A percentile compares a stretch with the other conserved stretches of the same genome.
Evolutionary conservation across 2,113 vertebrate genomes (phyloP).

Genomic region (Fregetta grallaria): DNA sequence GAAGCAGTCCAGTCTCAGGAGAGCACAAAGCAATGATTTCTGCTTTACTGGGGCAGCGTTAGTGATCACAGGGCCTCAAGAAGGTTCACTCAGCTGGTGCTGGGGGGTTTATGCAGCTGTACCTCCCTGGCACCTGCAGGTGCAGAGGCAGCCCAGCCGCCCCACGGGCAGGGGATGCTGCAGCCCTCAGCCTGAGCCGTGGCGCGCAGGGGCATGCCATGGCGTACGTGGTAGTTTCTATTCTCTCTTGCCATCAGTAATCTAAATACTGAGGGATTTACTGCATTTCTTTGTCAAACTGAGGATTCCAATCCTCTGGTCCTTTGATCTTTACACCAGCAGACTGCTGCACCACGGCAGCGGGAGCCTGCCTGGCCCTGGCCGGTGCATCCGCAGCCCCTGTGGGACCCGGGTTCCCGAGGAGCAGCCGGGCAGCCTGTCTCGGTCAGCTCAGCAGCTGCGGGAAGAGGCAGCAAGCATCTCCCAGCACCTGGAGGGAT

Average conservation of each 20-base stretch:
- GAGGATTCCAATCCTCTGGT: neutral
- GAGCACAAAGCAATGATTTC: neutral
- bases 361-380: neutral
- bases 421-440: neutral
- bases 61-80: neutral
- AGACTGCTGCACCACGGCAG: neutral
- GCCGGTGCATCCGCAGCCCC: neutral
- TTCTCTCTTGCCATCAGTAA: neutral
- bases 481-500: accelerated
- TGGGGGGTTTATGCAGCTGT: accelerated
- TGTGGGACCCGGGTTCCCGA: neutral
- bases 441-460: neutral
- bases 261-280: neutral
- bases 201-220: too few species aligned
- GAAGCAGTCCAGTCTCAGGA: neutral
- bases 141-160: neutral
- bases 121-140: neutral
- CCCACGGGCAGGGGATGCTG: neutral
- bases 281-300: neutral
- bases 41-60: too few species aligned
- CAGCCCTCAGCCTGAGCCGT: neutral
- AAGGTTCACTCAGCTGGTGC: neutral
- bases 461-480: neutral
- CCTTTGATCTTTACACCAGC: neutral
- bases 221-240: neutral